Evolutionary conservation across 2,113 vertebrate genomes (phyloP).

Genomic region (Eonycteris spelaea): DNA sequence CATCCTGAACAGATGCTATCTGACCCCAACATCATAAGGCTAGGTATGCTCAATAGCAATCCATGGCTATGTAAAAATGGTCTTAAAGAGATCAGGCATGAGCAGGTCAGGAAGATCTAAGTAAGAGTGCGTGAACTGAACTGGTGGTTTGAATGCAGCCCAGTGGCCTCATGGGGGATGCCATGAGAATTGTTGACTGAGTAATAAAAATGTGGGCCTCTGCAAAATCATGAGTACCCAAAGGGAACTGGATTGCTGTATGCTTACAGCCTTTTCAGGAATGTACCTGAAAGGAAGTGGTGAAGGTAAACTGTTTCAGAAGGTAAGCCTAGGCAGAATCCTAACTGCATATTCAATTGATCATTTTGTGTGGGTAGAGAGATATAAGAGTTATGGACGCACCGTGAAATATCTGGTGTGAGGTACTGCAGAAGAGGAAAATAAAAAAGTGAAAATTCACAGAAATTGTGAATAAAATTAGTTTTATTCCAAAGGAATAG

Average conservation of each 20-base stretch:
- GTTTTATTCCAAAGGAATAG: background rate
- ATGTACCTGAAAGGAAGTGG: background rate
- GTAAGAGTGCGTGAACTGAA: background rate
- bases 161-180: background rate
- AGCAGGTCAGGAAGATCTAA: background rate
- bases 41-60: background rate
- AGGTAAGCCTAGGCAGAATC: background rate
- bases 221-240: background rate
- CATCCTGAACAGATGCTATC: background rate
- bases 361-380: background rate
- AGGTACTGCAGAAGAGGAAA: background rate
- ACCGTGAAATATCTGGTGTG: background rate
- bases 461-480: background rate
- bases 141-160: background rate
- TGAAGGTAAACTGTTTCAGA: background rate
- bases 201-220: background rate
- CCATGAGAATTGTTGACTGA: background rate
- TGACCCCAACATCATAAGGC: background rate
- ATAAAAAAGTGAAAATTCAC: background rate
- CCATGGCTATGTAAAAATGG: background rate
- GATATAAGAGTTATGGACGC: background rate
- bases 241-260: background rate
- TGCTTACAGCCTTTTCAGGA: background rate
- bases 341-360: background rate
- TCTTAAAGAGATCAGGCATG: background rate